Conservation (phyloP, 2,888 invertebrate genomes). For the Eupithecia tripunctaria region DNA sequence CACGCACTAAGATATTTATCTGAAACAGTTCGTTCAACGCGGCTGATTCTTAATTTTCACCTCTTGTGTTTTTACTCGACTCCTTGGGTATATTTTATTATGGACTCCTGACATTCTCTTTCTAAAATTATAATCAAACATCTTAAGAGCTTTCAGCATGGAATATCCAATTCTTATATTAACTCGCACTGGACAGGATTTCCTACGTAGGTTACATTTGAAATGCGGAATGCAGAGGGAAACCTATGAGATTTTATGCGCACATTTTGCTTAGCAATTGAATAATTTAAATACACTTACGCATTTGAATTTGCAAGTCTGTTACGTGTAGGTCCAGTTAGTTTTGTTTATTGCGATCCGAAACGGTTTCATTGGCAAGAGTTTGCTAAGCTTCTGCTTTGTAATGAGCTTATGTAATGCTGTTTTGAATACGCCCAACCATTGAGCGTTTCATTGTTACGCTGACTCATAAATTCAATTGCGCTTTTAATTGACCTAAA, state of each 20-base stretch:
- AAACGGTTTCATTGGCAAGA: conserved; percentile 53
- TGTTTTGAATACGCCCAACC: conserved; percentile 36
- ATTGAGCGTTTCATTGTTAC: conserved; percentile 27
- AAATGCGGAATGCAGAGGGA: conserved; percentile 47
- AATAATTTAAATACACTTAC: conserved; percentile 49
- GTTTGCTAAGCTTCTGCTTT: conserved; percentile 45
- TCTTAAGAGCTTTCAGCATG: not conserved
- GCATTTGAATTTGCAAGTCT: conserved; percentile 35
- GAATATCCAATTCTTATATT: not conserved
- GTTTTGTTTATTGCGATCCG: conserved; percentile 54
- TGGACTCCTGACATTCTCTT: not conserved
- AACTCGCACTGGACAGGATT: not conserved
- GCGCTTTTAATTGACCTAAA: conserved; percentile 8
- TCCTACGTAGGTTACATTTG: not conserved
- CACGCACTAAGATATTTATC: conserved; percentile 5
- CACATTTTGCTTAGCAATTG: conserved; percentile 27
- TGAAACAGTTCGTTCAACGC: conserved; percentile 8
- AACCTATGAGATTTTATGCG: conserved; percentile 43
- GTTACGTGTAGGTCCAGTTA: conserved; percentile 46
- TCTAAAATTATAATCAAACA: not conserved
- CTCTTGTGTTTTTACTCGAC: not conserved
- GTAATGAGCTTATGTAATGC: conserved; percentile 40
- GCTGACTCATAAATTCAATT: conserved; percentile 4
- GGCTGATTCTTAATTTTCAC: conserved; percentile 8
- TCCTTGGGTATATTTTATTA: too few species aligned